Evolutionary conservation across 2,888 invertebrate genomes (phyloP).

Genomic region (Diadegma fenestrale): DNA sequence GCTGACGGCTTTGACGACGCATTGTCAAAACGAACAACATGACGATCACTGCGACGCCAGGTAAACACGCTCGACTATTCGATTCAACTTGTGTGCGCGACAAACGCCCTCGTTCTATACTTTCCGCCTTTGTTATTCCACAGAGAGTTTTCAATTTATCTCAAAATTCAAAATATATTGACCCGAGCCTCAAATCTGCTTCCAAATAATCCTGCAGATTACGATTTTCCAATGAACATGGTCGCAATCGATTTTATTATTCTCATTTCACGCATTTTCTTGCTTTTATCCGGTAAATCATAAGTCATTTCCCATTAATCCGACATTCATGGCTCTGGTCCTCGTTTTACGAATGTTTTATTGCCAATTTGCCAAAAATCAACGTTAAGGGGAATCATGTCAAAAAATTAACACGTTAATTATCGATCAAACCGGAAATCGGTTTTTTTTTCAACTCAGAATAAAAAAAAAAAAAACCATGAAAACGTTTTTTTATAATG

Average conservation of each 20-base stretch:
- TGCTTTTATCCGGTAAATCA: background rate
- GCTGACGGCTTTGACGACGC: slow-evolving; percentile 38
- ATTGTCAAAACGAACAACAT: slow-evolving; percentile 42
- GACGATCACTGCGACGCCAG: slow-evolving; percentile 14
- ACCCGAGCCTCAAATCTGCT: background rate
- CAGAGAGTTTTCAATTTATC: slow-evolving; percentile 21
- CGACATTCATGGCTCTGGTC: background rate
- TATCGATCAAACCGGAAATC: background rate
- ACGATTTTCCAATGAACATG: slow-evolving; percentile 7
- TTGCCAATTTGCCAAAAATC: background rate
- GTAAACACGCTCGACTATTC: slow-evolving; percentile 17
- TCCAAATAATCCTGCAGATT: background rate
- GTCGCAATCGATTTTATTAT: background rate
- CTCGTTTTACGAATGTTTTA: background rate
- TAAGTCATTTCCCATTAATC: background rate
- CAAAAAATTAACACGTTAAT: background rate
- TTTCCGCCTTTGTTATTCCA: slow-evolving; percentile 3
- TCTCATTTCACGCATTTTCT: background rate
- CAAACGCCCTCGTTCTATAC: slow-evolving; percentile 1
- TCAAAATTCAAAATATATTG: slow-evolving; percentile 3
- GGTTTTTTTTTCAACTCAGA: background rate
- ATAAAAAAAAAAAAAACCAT: background rate
- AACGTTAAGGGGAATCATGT: background rate
- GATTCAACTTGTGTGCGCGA: slow-evolving; percentile 17
- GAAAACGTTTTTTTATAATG: background rate